Evolutionary conservation across 2,113 vertebrate genomes (phyloP), one percentile per base, ranked within the genome.

Genomic region (Elgaria multicarinata): DNA sequence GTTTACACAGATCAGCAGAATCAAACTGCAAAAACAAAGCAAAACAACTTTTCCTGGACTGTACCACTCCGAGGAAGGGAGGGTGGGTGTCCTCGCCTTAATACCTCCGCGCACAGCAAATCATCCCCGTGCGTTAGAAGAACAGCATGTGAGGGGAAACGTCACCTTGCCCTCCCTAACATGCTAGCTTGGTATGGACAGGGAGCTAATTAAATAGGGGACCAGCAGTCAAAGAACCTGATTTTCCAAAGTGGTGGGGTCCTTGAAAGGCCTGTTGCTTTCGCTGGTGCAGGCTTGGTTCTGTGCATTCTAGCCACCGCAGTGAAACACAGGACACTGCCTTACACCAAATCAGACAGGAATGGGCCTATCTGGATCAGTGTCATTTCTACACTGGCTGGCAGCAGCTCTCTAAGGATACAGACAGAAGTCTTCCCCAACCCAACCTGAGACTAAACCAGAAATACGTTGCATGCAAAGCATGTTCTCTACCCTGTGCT

Each of bases 1-100:
- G 22, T 74, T 90, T 53, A 3, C 39, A 44, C 72, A 81, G 74
- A 83, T 89, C 88, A 84, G 55, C 88, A 78, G 74, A 78, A 78
- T 5, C 42, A 50, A 76, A 42, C 72, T 46, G 87, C 36, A 87
- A 53, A 20, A 72, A n/a, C 36, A 31, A 72, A 66, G 42, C 72
- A 58, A 58, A 58, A 58, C 13, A 13, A 58, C 81, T n/a, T n/a
- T 81, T 58, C 78, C 64, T 82, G 1, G 77, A 36, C 62, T 66
- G 58, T 33, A 77, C 33, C n/a, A 14, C 3, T 64, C 42, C 82
- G 50, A 84, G 28, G 3, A 1, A 39, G 53, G 26, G 28, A 28
- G 46, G 24, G 33, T 1, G 36, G 5, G 4, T 3, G 4, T 20
- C 31, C 13, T 28, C 42, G 77, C 75, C 20, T 22, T 39, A 55